A percentile compares a stretch with the other conserved stretches of the same genome.
Conservation (phyloP, 2,888 invertebrate genomes). For the Polyommatus iphigenia region DNA sequence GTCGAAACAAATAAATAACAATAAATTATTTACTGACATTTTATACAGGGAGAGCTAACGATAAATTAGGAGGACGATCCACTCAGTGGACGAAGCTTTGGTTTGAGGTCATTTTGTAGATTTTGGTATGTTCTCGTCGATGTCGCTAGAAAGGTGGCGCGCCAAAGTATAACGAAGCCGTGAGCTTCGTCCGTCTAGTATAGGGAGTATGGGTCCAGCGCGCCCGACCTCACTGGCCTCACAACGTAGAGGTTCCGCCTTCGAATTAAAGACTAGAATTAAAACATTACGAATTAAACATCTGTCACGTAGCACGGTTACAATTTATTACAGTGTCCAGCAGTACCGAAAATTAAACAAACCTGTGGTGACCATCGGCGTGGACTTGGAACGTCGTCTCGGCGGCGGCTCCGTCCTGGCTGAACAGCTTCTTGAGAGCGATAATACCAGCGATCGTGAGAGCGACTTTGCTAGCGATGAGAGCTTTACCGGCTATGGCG, state of each 20-base stretch:
- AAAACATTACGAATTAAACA: slow-evolving; percentile 60
- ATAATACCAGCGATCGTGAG: slow-evolving; percentile 86
- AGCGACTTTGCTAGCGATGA: slow-evolving; percentile 87
- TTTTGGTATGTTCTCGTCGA: slow-evolving; percentile 46
- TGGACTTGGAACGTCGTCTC: slow-evolving; percentile 85
- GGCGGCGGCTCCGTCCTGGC: slow-evolving; percentile 81
- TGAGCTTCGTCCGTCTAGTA: slow-evolving; percentile 61
- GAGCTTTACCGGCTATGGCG: slow-evolving; percentile 85
- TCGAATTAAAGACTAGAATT: slow-evolving; percentile 80
- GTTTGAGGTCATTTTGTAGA: slow-evolving; percentile 71
- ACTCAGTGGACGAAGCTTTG: slow-evolving; percentile 67
- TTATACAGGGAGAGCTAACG: slow-evolving; percentile 63
- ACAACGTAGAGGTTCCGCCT: slow-evolving; percentile 83
- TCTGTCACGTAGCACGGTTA: slow-evolving; percentile 11
- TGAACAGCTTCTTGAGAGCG: slow-evolving; percentile 86
- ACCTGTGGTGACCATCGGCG: slow-evolving; percentile 84
- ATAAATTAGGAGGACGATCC: slow-evolving; percentile 61
- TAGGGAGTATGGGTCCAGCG: slow-evolving; percentile 81
- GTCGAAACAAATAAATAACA: slow-evolving; percentile 78
- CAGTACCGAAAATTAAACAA: slow-evolving; percentile 38
- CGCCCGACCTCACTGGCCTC: slow-evolving; percentile 77
- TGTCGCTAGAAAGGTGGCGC: slow-evolving; percentile 41
- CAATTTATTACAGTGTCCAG: neutral
- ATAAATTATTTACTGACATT: slow-evolving; percentile 78
- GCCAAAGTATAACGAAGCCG: slow-evolving; percentile 52